A percentile compares a stretch with the other conserved stretches of the same genome.
Evolutionary conservation across 2,113 vertebrate species (phyloP).

Genomic region (Hippopotamus amphibius): DNA sequence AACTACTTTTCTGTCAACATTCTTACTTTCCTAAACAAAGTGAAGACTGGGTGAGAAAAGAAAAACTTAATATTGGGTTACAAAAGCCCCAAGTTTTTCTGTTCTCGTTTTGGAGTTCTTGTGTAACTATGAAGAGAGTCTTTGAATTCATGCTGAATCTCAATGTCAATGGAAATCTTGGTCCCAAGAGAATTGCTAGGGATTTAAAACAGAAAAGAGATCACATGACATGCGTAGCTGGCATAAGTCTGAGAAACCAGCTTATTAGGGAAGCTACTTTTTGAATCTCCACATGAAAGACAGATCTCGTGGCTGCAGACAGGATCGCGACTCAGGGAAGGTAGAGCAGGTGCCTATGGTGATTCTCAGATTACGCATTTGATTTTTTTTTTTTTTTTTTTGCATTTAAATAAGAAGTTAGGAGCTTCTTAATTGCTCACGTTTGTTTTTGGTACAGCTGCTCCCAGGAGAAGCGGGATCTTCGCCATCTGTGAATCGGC

Average conservation of each 20-base stretch:
- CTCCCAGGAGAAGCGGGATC: constrained; percentile 47
- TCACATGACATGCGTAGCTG: background rate
- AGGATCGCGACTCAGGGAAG: background rate
- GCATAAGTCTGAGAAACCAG: background rate
- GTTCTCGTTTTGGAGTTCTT: constrained; percentile 5
- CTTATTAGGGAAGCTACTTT: background rate
- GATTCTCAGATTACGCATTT: constrained; percentile 48
- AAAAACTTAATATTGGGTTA: background rate
- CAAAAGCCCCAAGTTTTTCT: background rate
- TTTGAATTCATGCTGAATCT: constrained; percentile 64
- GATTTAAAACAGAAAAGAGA: constrained; percentile 54
- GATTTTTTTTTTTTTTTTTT: background rate
- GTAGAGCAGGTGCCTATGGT: background rate
- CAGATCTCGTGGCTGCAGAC: background rate
- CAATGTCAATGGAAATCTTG: constrained; percentile 23
- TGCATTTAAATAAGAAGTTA: constrained; percentile 70
- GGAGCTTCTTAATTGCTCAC: constrained; percentile 52
- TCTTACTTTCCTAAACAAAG: constrained; percentile 58
- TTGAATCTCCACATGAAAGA: background rate
- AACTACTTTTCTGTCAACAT: background rate
- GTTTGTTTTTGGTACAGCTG: constrained; percentile 59
- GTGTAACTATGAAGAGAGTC: constrained; percentile 32
- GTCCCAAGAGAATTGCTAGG: constrained; percentile 3
- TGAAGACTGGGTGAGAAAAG: background rate
- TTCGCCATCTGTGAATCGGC: constrained; percentile 65